Evolutionary conservation across 2,113 vertebrate genomes (phyloP).

Genomic region (Penelope pileata): DNA sequence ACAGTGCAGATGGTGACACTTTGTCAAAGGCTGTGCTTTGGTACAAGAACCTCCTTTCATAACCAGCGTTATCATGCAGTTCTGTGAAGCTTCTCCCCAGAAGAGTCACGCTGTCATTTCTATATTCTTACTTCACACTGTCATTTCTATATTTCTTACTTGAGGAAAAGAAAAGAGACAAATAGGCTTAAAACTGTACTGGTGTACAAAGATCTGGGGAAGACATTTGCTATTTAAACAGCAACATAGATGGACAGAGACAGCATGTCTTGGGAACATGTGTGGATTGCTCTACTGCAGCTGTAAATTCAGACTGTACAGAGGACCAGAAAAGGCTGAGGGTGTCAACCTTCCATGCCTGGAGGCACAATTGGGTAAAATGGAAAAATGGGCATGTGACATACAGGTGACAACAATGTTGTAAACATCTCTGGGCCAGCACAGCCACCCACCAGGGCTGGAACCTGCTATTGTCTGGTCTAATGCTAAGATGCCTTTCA

Average conservation of each 20-base stretch:
- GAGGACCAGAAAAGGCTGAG: not conserved
- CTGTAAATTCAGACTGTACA: not conserved
- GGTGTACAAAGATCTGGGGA: not conserved
- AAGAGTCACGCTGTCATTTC: not conserved
- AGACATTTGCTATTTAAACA: not conserved
- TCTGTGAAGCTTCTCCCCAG: not conserved
- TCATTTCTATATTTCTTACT: slow-evolving; percentile 32
- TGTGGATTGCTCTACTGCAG: not conserved
- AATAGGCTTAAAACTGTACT: not conserved
- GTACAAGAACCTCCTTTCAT: not conserved
- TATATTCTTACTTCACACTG: not conserved
- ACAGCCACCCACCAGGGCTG: not conserved
- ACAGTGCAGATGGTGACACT: rapidly evolving
- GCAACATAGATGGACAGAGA: not conserved
- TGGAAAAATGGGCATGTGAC: not conserved
- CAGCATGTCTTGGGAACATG: not conserved
- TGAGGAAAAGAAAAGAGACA: not conserved
- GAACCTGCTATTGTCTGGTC: not conserved
- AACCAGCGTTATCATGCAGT: rapidly evolving
- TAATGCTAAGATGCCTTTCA: not conserved
- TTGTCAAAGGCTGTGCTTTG: rapidly evolving
- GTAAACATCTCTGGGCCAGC: not conserved
- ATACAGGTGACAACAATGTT: not conserved
- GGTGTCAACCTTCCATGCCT: not conserved
- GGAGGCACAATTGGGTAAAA: not conserved